Base-by-base conservation (phyloP, 2,113 vertebrate species). In the Tyto alba region DNA sequence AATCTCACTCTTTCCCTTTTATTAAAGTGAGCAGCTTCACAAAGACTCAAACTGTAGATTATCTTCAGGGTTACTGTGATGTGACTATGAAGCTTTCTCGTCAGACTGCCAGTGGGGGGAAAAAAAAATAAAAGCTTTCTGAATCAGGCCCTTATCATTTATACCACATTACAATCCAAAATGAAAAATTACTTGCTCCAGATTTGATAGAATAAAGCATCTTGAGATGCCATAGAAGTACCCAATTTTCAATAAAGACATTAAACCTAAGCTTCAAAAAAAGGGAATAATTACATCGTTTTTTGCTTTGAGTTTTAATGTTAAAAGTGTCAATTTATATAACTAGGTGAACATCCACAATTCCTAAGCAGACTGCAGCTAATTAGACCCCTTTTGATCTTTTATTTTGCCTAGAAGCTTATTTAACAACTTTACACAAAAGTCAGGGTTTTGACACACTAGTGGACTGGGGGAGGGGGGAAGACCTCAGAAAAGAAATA, bases 311-410 rank as follows among this genome's bases (percentile, higher is more conserved):
- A 97, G 96, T 96, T 97, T 94, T 97, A 96, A 96, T 87, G 95
- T 96, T 97, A 96, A 98, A 97, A 97, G 95, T 96, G 93, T 95
- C 96, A 96, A 96, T 96, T 97, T 97, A 96, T 95, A 95, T 96
- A 98, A 96, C 97, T 97, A 97, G 95, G 97, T 97, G 97, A 98
- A 97, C 95, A 97, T 90, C 81, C 89, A 96, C 95, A 95, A 95
- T 94, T 96, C 94, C 87, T 94, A 90, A 96, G 95, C 95, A 96
- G 94, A 88, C 95, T 92, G 93, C 91, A 96, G 87, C 93, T 97
- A 98, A 98, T 97, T 98, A 96, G 96, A 93, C 88, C 91, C 91
- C 92, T 95, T 98, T 97, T 97, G 96, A 97, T 97, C 96, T 97
- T 90, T 91, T 95, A 94, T 96, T 97, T 97, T 98, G 96, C 95